phyloP scores from a whole-genome alignment of 2,113 vertebrate genomes.

The Nibea coibor region DNA sequence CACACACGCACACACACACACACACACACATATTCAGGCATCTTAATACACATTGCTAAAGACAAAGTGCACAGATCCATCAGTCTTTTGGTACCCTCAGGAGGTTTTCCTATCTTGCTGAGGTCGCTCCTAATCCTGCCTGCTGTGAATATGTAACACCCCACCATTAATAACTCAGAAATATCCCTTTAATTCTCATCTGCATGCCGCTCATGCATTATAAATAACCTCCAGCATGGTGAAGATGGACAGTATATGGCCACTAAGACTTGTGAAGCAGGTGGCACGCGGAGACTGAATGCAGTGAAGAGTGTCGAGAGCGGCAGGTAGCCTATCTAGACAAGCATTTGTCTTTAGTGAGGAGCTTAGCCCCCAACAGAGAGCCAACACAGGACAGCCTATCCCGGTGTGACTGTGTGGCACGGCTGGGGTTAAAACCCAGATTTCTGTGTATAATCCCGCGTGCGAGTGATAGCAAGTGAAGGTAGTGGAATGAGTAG shows the following conservation, averaged over 20 bases:
- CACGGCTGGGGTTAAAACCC: conserved; percentile 53
- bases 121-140: conserved; percentile 48
- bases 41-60: conserved; percentile 31
- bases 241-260: conserved; percentile 64
- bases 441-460: conserved; percentile 63
- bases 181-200: conserved; percentile 70
- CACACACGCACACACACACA: conserved; percentile 8
- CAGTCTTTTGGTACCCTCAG: conserved; percentile 43
- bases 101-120: conserved; percentile 43
- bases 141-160: conserved; percentile 65
- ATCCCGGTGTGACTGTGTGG: conserved; percentile 44
- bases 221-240: conserved; percentile 46
- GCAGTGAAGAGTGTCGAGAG: conserved; percentile 37
- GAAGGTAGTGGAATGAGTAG: conserved; percentile 6
- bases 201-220: conserved; percentile 68
- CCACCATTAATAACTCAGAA: conserved; percentile 64
- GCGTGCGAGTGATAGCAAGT: conserved; percentile 7
- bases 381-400: conserved; percentile 43
- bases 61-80: conserved; percentile 51
- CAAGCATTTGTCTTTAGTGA: conserved; percentile 52
- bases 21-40: no score
- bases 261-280: conserved; percentile 58
- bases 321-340: conserved; percentile 58
- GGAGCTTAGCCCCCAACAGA: conserved; percentile 65
- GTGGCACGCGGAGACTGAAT: conserved; percentile 35